Evolutionary conservation across 2,113 vertebrate species (phyloP), one percentile per base, ranked within the genome.

Genomic region (Eubucco bourcierii): DNA sequence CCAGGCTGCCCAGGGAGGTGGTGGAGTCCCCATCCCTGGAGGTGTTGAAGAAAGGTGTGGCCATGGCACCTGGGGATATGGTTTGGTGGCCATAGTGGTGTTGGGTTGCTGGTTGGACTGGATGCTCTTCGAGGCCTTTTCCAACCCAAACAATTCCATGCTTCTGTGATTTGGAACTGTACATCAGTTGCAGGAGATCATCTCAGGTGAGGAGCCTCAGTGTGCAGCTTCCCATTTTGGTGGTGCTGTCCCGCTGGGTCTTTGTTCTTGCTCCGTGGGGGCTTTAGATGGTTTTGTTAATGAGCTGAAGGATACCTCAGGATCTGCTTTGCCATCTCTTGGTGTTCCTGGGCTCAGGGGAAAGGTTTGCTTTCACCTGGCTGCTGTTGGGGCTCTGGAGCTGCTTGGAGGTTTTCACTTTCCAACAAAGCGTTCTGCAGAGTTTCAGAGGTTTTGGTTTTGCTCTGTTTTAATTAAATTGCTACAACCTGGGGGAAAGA

Each of bases 381-480:
- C 60, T 73, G 29, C 61, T 63, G 3, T 84, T 70, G 55, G 75
- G 59, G 33, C 27, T 92, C 67, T 44, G 29, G 31, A 28, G 68
- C 74, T 50, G n/a, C 21, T 72, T 71, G 81, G 89, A 92, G 50
- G 67, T 87, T 95, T 94, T 89, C 58, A 87, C 92, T 90, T 85
- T 93, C 71, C 41, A 74, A 16, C 56, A 4, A 83, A 68, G 44
- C 16, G 3, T 77, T 91, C 86, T 34, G 55, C 64, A 82, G 91
- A 31, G 91, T 94, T 85, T 50, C 29, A 66, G 75, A 82, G 84
- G 6, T 24, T 80, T 95, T 93, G 87, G 46, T 87, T 94, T 90
- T 77, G 52, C 82, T 95, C 94, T 80, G 61, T 74, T 96, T 94
- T 95, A 95, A 96, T 96, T 91, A 95, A 93, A 85, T 93, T 74